Base-by-base conservation (phyloP, 2,797 vertebrate species). In the Channa striata region DNA sequence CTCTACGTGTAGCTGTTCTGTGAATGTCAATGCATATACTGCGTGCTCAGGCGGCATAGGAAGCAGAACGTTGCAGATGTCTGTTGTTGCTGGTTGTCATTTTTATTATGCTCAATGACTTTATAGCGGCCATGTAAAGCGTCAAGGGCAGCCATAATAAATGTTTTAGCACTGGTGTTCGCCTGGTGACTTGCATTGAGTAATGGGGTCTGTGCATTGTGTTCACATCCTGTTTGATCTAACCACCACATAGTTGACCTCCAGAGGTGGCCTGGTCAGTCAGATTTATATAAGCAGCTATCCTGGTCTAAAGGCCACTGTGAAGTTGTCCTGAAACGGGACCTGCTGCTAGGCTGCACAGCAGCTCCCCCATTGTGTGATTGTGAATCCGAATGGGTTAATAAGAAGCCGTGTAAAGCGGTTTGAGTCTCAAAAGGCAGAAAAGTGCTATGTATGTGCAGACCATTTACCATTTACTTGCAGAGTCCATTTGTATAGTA, bases 121-220 rank as follows among this genome's bases (percentile, higher is more conserved):
- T 79, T 71, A 80, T 48, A 40, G 62, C 20, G 21, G 59, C 42
- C 6, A 36, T 17, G 67, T 14, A n/a, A 47, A 63, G 58, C 43
- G 11, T 83, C 78, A 80, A 85, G 80, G 73, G 71, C 81, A 72
- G 66, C 52, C 53, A 49, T 80, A 77, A 84, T 81, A 83, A 81
- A 80, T 76, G 82, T 84, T 86, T 72, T 34, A 83, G 73, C 72
- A 25, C 69, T 33, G 2, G 59, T 50, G 67, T 66, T 79, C 51
- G 62, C 37, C 43, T 16, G 17, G 49, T 65, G 65, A 67, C 70
- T 71, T 8, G 54, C 77, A 59, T 56, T 87, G 82, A 88, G 79
- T 83, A 74, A 87, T 85, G 78, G 47, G 75, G 43, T 49, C 54
- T 70, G n/a, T 40, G 66, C 61, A 48, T 54, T 19, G 42, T 52